Conservation (phyloP, 2,888 invertebrate genomes). For the Nomada flava region DNA sequence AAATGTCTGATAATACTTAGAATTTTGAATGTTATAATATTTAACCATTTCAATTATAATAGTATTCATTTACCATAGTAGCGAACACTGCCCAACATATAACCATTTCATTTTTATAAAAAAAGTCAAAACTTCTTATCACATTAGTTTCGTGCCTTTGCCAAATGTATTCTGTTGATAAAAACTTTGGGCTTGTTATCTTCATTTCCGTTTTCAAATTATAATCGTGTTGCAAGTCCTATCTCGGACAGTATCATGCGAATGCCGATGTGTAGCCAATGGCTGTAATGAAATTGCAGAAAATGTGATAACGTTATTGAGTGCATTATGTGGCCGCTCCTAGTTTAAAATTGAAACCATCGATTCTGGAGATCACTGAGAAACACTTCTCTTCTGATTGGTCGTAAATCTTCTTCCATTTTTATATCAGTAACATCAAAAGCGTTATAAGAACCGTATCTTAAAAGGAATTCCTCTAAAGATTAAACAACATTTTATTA, state of each 20-base stretch:
- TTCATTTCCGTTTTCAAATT: neutral
- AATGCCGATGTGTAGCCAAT: neutral
- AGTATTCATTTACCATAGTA: no score
- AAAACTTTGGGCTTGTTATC: neutral
- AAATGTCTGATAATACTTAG: neutral
- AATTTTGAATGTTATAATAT: neutral
- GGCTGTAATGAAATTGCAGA: constrained; percentile 20
- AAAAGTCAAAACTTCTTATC: neutral
- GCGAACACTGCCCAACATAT: no score
- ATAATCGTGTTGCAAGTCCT: neutral
- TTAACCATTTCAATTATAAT: no score
- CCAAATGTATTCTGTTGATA: neutral
- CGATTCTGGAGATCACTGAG: constrained; percentile 9
- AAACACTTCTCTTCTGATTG: neutral
- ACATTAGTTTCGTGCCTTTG: neutral
- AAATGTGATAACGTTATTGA: constrained; percentile 5
- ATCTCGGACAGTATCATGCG: neutral
- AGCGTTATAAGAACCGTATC: neutral
- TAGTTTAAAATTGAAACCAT: constrained; percentile 23
- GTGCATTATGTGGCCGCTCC: neutral
- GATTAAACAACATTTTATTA: neutral
- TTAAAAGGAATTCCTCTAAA: neutral
- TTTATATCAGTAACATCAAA: neutral
- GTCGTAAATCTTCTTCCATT: neutral
- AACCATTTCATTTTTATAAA: neutral